Evolutionary conservation across 2,888 invertebrate species (phyloP), one percentile per base, ranked within the genome.

Genomic region (Xestoiulus laeticollis): DNA sequence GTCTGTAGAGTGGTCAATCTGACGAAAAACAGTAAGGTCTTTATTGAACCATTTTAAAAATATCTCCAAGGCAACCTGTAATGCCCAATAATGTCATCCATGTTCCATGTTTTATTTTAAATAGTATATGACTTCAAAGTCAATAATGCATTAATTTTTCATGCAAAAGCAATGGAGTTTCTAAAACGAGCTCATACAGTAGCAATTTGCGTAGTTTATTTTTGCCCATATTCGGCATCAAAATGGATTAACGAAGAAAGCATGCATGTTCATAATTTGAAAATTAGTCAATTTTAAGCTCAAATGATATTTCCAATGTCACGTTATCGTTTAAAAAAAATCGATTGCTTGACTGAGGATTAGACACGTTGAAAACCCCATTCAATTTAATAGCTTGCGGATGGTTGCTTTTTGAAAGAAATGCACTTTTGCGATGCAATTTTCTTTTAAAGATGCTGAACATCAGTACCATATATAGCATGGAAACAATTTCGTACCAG

Each of bases 381-480:
- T 68, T 68, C 68, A 26, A 26, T 68, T 68, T 68, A 68, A 68
- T 68, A 68, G 68, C 26, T 68, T 26, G 26, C 68, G 68, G 68
- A 68, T 68, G 68, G 26, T 68, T 68, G 68, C 68, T 26, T 68
- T 26, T 68, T 26, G 68, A 26, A n/a, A 68, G 68, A 68, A 68
- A 12, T 68, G 68, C 68, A 26, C 68, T 68, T 68, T 68, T 68
- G 22, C 68, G 68, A 68, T 68, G 68, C 68, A 68, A 68, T 68
- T 68, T 68, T 26, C 68, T 68, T 68, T 68, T 68, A 10, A 68
- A 26, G 68, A 68, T 68, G 26, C 68, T 68, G 68, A 68, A 26
- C 68, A 68, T 68, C 68, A 68, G 26, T 68, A 68, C 68, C 12
- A 10, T 68, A 22, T 12, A 26, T 22, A 26, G 68, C 68, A 22